A percentile compares a stretch with the other conserved stretches of the same genome.
These are phyloP conservation scores for Lordiphosa collinella DNA, from an alignment of 1,140 invertebrate genomes.

Conservation along the genomic window DNA sequence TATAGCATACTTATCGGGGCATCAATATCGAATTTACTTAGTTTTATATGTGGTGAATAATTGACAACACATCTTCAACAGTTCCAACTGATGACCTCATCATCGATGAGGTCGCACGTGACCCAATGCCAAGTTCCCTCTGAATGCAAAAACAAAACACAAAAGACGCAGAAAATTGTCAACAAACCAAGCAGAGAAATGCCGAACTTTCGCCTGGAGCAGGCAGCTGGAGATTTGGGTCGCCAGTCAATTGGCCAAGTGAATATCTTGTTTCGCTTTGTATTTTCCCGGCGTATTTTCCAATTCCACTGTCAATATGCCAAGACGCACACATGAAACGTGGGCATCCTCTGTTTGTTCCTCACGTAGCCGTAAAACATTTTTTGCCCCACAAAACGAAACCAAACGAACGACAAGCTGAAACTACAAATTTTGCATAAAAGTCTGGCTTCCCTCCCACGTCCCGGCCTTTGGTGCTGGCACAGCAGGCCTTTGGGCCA, in stretches of 20 bases:
- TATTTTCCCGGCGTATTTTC: slow-evolving; percentile 48
- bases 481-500: slow-evolving; percentile 14
- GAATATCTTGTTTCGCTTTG: slow-evolving; percentile 49
- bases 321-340: background rate
- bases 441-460: slow-evolving; percentile 10
- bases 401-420: slow-evolving; percentile 20
- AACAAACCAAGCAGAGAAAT: slow-evolving; percentile 31
- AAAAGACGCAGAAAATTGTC: slow-evolving; percentile 31
- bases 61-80: background rate
- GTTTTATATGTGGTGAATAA: background rate
- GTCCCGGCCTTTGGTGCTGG: background rate
- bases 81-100: slow-evolving; percentile 6
- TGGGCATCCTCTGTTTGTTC: slow-evolving; percentile 3
- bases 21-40: background rate
- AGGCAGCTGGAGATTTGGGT: background rate
- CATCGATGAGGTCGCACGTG: slow-evolving; percentile 40
- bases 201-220: background rate
- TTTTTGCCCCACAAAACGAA: slow-evolving; percentile 22
- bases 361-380: slow-evolving; percentile 55
- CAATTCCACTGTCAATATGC: slow-evolving; percentile 46
- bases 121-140: slow-evolving; percentile 17
- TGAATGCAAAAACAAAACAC: slow-evolving; percentile 21
- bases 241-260: slow-evolving; percentile 43
- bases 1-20: background rate
- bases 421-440: slow-evolving; percentile 43